A percentile compares a stretch with the other conserved stretches of the same genome.
Evolutionary conservation across 2,888 invertebrate genomes (phyloP).

Genomic region (Erannis defoliaria): DNA sequence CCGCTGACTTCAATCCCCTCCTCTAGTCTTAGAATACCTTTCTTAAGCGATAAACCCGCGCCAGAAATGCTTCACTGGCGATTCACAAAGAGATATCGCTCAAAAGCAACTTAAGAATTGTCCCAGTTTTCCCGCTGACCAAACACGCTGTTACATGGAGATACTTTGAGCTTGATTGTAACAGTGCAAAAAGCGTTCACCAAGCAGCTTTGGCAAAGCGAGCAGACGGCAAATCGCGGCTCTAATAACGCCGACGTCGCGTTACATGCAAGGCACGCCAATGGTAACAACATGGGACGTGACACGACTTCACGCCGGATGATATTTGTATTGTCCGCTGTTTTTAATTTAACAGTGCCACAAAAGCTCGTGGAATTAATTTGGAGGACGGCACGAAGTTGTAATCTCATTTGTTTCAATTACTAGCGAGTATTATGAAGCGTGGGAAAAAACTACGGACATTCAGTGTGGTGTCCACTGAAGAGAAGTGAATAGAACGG

Average conservation of each 20-base stretch:
- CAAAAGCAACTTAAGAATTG: constrained; percentile 12
- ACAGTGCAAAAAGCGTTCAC: not conserved
- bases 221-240: constrained; percentile 17
- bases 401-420: constrained; percentile 20
- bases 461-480: not conserved
- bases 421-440: constrained; percentile 7
- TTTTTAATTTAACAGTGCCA: constrained; percentile 23
- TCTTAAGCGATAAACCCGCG: constrained; percentile 12
- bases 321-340: constrained; percentile 26
- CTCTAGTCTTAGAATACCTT: constrained; percentile 14
- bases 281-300: constrained; percentile 26
- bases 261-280: constrained; percentile 25
- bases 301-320: constrained; percentile 19
- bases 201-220: constrained; percentile 14
- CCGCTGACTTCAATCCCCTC: constrained; percentile 10
- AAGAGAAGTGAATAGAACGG: no score
- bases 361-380: constrained; percentile 17
- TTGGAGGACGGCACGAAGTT: constrained; percentile 12
- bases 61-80: constrained; percentile 5
- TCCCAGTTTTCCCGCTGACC: constrained; percentile 22
- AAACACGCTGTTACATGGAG: not conserved
- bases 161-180: constrained; percentile 11
- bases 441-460: constrained; percentile 2
- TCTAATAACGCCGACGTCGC: constrained; percentile 17
- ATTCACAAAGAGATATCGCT: constrained; percentile 13